Evolutionary conservation across 2,888 invertebrate genomes (phyloP).

Genomic region (Agriotes lineatus): DNA sequence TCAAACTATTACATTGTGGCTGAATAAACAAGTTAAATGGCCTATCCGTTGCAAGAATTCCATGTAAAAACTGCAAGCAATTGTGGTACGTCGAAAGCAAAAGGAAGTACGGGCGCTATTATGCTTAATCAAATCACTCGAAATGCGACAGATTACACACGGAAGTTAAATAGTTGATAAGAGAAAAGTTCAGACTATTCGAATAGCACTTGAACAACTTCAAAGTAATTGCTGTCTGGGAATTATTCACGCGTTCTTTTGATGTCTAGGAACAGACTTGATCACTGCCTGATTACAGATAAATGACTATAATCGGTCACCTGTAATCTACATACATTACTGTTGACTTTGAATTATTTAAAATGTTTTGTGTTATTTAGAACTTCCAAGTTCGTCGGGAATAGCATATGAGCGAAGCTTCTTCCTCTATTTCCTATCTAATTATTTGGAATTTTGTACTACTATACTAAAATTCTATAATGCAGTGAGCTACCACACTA

Average conservation of each 20-base stretch:
- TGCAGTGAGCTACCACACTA: too few relatives aligned
- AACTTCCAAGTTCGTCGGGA: not conserved
- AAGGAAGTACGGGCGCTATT: slow-evolving; percentile 1
- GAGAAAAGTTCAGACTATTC: slow-evolving; percentile 44
- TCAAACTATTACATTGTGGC: slow-evolving; percentile 44
- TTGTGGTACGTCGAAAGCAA: not conserved
- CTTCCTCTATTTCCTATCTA: too few relatives aligned
- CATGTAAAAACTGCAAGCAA: slow-evolving; percentile 5
- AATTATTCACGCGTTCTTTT: slow-evolving; percentile 62
- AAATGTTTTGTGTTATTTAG: slow-evolving; percentile 27
- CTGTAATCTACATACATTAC: slow-evolving; percentile 60
- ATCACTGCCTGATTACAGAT: slow-evolving; percentile 57
- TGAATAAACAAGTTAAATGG: slow-evolving; percentile 33
- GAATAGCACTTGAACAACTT: slow-evolving; percentile 52
- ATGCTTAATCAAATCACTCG: slow-evolving; percentile 29
- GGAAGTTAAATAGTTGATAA: slow-evolving; percentile 58
- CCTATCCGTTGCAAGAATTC: slow-evolving; percentile 11
- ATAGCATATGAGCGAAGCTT: too few relatives aligned
- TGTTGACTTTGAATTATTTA: slow-evolving; percentile 47
- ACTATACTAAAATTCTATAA: too few relatives aligned
- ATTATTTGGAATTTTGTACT: too few relatives aligned
- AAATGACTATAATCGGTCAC: slow-evolving; percentile 58
- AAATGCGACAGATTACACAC: slow-evolving; percentile 46
- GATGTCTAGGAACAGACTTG: slow-evolving; percentile 54
- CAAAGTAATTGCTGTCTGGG: slow-evolving; percentile 58